Percentiles rank a stretch among this genome's conserved stretches.
These are phyloP conservation scores for Ophonus ardosiacus DNA, from an alignment of 2,888 invertebrate genomes.

Conservation along the genomic window DNA sequence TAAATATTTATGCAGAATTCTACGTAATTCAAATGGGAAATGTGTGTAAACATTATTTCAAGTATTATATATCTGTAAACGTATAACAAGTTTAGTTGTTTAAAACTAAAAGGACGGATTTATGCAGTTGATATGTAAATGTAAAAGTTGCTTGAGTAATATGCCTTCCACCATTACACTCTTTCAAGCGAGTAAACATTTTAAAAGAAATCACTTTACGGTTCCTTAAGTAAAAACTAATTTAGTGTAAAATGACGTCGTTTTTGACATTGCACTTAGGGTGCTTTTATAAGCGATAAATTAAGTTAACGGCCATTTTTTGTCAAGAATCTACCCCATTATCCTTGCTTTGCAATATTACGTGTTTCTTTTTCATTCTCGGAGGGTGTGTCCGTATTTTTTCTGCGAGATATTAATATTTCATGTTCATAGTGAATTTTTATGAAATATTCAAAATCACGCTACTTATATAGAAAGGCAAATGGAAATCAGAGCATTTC, in stretches of 20 bases:
- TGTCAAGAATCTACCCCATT: slow-evolving; percentile 25
- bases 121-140: slow-evolving; percentile 53
- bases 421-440: slow-evolving; percentile 61
- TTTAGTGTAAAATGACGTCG: slow-evolving; percentile 56
- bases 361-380: slow-evolving; percentile 16
- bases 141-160: slow-evolving; percentile 45
- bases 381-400: slow-evolving; percentile 36
- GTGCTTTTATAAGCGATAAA: slow-evolving; percentile 58
- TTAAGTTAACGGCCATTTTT: slow-evolving; percentile 53
- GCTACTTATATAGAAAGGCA: slow-evolving; percentile 53
- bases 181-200: slow-evolving; percentile 46
- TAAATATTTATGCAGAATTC: neutral
- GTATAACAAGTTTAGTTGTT: neutral
- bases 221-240: slow-evolving; percentile 55
- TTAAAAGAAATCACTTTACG: slow-evolving; percentile 42
- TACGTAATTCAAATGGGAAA: neutral
- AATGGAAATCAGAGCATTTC: slow-evolving; percentile 57
- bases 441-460: slow-evolving; percentile 64
- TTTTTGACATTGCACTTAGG: slow-evolving; percentile 56
- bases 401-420: slow-evolving; percentile 56
- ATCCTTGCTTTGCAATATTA: slow-evolving; percentile 53
- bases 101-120: slow-evolving; percentile 42
- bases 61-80: neutral
- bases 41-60: neutral
- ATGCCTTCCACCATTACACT: slow-evolving; percentile 25